Evolutionary conservation across 2,113 vertebrate species (phyloP).

Genomic region (Odontesthes bonariensis): DNA sequence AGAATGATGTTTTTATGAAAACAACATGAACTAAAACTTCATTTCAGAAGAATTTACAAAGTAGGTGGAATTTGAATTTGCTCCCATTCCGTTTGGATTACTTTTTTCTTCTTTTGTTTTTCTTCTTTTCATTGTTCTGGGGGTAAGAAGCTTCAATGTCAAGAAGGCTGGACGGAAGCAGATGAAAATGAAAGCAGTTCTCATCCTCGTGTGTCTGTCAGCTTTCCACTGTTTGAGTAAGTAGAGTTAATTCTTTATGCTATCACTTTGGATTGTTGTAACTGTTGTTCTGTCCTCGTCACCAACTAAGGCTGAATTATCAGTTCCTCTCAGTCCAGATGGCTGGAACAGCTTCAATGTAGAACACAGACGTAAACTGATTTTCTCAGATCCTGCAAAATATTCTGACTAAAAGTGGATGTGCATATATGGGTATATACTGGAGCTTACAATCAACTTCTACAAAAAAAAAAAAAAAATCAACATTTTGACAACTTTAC

Average conservation of each 20-base stretch:
- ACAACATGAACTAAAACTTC: conserved; percentile 14
- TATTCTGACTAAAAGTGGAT: no score
- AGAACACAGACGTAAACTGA: no score
- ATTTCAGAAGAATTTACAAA: conserved; percentile 42
- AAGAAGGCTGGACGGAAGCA: conserved; percentile 41
- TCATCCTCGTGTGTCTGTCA: conserved; percentile 61
- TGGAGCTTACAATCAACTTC: not conserved
- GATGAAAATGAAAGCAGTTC: conserved; percentile 74
- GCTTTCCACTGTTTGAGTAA: conserved; percentile 73
- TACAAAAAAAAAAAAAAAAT: not conserved
- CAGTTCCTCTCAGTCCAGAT: no score
- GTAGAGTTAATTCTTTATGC: conserved; percentile 42
- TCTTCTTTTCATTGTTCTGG: conserved; percentile 10
- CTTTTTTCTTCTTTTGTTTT: conserved; percentile 16
- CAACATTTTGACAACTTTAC: not conserved
- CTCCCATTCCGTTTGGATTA: conserved; percentile 32
- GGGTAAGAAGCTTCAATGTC: conserved; percentile 28
- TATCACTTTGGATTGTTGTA: not conserved
- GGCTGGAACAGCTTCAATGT: no score
- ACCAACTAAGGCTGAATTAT: no score
- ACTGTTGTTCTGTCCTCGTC: not conserved
- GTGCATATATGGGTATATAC: no score
- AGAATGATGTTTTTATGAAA: conserved; percentile 54
- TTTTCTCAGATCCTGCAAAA: no score
- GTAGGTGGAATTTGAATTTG: not conserved